A percentile compares a stretch with the other conserved stretches of the same genome.
Evolutionary conservation across 2,888 invertebrate genomes (phyloP).

Genomic region (Azorinus chamasolen): DNA sequence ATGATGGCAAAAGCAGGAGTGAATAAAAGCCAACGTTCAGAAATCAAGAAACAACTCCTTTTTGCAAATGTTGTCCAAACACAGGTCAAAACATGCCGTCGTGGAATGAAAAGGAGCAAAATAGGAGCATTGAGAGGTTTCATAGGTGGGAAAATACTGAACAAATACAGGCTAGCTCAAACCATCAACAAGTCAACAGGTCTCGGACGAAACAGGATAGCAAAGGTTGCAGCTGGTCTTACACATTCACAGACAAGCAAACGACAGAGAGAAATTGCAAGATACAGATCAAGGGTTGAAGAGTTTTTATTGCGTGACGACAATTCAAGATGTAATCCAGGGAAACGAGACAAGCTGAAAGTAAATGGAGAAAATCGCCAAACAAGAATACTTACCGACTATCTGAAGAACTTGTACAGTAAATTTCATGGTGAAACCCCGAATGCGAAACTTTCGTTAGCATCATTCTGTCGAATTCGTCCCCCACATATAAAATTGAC

Average conservation of each 20-base stretch:
- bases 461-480: slow-evolving; percentile 42
- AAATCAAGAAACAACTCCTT: slow-evolving; percentile 30
- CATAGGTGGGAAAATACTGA: too few relatives aligned
- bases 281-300: not conserved
- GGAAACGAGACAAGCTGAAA: too few relatives aligned
- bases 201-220: not conserved
- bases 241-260: too few relatives aligned
- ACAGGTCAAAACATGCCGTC: slow-evolving; percentile 11
- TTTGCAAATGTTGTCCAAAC: slow-evolving; percentile 26
- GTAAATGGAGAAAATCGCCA: slow-evolving; percentile 2
- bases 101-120: slow-evolving; percentile 10
- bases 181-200: too few relatives aligned
- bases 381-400: slow-evolving; percentile 27
- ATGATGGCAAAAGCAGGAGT: slow-evolving; percentile 12
- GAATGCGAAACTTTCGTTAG: slow-evolving; percentile 17
- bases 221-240: too few relatives aligned
- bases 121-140: not conserved
- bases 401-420: slow-evolving; percentile 31
- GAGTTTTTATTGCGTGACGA: too few relatives aligned
- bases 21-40: too few relatives aligned
- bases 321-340: too few relatives aligned
- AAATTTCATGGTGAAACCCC: slow-evolving; percentile 35
- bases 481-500: slow-evolving; percentile 31
- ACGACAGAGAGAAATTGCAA: slow-evolving; percentile 4
- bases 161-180: too few relatives aligned